phyloP scores from a whole-genome alignment of 2,113 vertebrate genomes.

The Pseudorhombus dupliciocellatus region DNA sequence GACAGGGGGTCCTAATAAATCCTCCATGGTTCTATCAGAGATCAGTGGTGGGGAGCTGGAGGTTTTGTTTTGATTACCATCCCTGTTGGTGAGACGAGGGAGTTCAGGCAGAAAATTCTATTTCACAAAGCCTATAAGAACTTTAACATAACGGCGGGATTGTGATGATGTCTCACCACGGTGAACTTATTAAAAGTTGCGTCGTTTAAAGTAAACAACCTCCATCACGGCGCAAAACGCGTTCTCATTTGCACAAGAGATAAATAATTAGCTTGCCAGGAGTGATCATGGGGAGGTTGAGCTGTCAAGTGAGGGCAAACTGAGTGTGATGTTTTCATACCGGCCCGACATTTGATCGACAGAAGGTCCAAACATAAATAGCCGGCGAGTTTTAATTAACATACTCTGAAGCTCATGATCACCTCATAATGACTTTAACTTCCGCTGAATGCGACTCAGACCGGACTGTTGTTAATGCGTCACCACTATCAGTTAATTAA shows the following conservation, averaged over 20 bases:
- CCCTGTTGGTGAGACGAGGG: constrained; percentile 81
- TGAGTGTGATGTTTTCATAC: constrained; percentile 38
- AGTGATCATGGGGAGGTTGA: constrained; percentile 45
- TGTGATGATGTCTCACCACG: constrained; percentile 72
- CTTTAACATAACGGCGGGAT: constrained; percentile 70
- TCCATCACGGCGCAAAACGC: constrained; percentile 44
- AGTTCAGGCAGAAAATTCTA: constrained; percentile 83
- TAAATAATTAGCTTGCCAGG: constrained; percentile 57
- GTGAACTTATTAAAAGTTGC: constrained; percentile 81
- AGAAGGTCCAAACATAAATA: constrained; percentile 52
- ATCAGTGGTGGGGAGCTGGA: constrained; percentile 72
- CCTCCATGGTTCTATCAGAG: constrained; percentile 78
- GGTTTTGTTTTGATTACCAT: constrained; percentile 83
- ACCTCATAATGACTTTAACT: constrained; percentile 50
- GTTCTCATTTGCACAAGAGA: constrained; percentile 52
- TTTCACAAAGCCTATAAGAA: constrained; percentile 77
- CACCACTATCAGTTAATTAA: constrained; percentile 79
- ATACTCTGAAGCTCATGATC: constrained; percentile 44
- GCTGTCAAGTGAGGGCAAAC: constrained; percentile 57
- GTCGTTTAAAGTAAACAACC: constrained; percentile 68
- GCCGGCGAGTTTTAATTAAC: constrained; percentile 61
- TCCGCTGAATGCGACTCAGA: constrained; percentile 38
- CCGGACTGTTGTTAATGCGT: constrained; percentile 46
- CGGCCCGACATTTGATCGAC: constrained; percentile 55
- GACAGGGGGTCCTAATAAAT: constrained; percentile 83